These are phyloP conservation scores for Podotricha telesiphe DNA, from an alignment of 2,888 invertebrate species.

Conservation along the genomic window DNA sequence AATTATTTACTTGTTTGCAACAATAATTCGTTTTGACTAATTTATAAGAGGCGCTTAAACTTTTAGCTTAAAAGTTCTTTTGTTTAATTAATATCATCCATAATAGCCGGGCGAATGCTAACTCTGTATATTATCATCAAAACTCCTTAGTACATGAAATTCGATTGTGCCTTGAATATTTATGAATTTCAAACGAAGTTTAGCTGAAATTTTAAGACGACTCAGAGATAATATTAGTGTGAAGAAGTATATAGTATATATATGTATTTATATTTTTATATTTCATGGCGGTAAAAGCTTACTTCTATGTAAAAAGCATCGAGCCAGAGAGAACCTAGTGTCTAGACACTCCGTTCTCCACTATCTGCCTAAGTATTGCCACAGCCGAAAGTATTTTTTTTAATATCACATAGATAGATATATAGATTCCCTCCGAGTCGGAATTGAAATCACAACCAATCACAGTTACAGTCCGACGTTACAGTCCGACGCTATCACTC, in stretches of 20 bases:
- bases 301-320: too few relatives aligned
- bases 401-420: too few relatives aligned
- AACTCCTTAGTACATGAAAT: conserved; percentile 48
- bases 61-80: conserved; percentile 58
- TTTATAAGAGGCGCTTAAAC: conserved; percentile 67
- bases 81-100: conserved; percentile 60
- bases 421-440: too few relatives aligned
- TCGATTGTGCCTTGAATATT: conserved; percentile 51
- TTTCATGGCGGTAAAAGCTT: too few relatives aligned
- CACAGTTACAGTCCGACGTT: too few relatives aligned
- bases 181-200: conserved; percentile 45
- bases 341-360: not conserved
- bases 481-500: too few relatives aligned
- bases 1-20: conserved; percentile 64
- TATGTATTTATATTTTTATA: too few relatives aligned
- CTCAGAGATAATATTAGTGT: conserved; percentile 2
- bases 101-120: conserved; percentile 35
- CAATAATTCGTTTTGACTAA: conserved; percentile 68
- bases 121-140: conserved; percentile 43
- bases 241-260: not conserved
- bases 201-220: not conserved
- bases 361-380: too few relatives aligned
- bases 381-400: too few relatives aligned
- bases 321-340: not conserved
- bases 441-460: too few relatives aligned